Evolutionary conservation across 2,113 vertebrate species (phyloP).

Genomic region (Speoplatyrhinus poulsoni): DNA sequence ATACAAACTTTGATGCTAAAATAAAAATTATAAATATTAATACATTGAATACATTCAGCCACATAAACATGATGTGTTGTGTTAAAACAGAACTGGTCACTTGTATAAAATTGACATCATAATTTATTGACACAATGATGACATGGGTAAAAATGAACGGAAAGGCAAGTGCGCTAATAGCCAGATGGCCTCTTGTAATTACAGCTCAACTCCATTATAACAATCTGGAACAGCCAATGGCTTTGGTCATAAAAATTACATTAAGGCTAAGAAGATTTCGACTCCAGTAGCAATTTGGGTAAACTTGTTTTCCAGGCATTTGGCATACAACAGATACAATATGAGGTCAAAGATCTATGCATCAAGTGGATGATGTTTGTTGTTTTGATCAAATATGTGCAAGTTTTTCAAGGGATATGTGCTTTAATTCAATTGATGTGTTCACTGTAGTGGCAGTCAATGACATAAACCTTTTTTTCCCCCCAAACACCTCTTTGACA

Average conservation of each 20-base stretch:
- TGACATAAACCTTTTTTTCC: constrained; percentile 16
- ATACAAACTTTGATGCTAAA: too few species aligned
- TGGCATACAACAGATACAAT: neutral
- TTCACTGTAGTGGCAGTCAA: constrained; percentile 35
- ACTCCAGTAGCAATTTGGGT: neutral
- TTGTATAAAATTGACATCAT: too few species aligned
- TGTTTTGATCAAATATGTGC: neutral
- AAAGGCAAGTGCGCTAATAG: too few species aligned
- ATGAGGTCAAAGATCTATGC: neutral
- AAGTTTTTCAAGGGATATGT: constrained; percentile 18
- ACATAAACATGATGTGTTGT: too few species aligned
- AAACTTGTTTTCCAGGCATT: neutral
- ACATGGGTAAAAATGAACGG: too few species aligned
- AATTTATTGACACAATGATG: too few species aligned
- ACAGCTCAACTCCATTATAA: constrained; percentile 8
- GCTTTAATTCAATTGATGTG: constrained; percentile 39
- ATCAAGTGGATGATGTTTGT: neutral
- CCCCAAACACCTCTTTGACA: constrained; percentile 71
- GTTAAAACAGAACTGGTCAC: too few species aligned
- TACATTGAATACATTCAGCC: too few species aligned
- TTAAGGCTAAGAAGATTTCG: neutral
- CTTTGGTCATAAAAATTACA: neutral
- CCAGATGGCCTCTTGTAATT: constrained; percentile 22
- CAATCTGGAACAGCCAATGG: constrained; percentile 5
- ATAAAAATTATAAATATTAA: too few species aligned